phyloP scores from a whole-genome alignment of 2,888 invertebrate species.

The Hermaeophaga mercurialis region DNA sequence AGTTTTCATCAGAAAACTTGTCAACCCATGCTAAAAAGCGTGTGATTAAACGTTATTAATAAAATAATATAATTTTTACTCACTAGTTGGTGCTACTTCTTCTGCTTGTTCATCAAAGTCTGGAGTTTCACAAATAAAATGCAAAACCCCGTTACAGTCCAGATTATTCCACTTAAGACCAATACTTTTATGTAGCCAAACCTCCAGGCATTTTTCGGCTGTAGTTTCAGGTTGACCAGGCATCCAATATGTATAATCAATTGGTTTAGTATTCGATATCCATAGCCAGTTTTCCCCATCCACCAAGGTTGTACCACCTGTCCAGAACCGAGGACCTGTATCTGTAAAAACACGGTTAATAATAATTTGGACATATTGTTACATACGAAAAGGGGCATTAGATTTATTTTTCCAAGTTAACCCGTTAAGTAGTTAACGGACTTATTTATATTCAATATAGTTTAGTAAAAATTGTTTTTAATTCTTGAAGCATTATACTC shows the following conservation, averaged over 20 bases:
- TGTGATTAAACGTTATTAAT: too few relatives aligned
- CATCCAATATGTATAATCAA: constrained; percentile 33
- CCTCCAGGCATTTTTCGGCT: constrained; percentile 33
- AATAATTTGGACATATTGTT: too few relatives aligned
- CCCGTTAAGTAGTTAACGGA: too few relatives aligned
- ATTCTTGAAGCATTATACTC: too few relatives aligned
- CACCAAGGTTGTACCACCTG: constrained; percentile 32
- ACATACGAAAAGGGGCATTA: too few relatives aligned
- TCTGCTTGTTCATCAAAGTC: neutral
- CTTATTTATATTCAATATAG: too few relatives aligned
- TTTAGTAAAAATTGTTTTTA: too few relatives aligned
- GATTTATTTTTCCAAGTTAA: too few relatives aligned
- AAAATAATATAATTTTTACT: too few relatives aligned
- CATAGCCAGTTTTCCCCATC: constrained; percentile 29
- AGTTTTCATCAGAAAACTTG: constrained; percentile 1
- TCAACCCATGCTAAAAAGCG: constrained; percentile 14
- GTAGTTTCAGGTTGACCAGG: constrained; percentile 30
- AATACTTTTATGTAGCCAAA: constrained; percentile 6
- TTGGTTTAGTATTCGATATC: constrained; percentile 25
- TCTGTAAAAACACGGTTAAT: neutral
- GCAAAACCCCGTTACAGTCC: constrained; percentile 19
- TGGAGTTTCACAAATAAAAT: constrained; percentile 30
- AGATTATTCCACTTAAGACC: constrained; percentile 32
- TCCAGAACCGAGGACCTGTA: constrained; percentile 17
- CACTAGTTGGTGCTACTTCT: neutral